Base-by-base conservation (phyloP, 1,140 invertebrate genomes). In the Drosophila santomea region DNA sequence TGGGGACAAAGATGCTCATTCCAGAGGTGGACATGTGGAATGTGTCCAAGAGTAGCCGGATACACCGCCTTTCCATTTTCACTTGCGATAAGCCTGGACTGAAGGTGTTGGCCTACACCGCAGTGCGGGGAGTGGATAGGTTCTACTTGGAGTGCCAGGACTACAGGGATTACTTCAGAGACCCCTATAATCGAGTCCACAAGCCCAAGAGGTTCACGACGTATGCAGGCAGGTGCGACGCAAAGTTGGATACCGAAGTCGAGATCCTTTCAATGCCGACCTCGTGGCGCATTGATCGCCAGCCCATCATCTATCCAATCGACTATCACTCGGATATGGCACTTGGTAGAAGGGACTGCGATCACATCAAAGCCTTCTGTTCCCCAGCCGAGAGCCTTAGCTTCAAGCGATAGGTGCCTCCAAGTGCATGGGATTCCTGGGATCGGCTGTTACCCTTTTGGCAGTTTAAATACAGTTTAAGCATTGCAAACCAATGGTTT, bases 91-190 rank as follows among this genome's bases (percentile, higher is more conserved):
- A 69, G 0, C 47, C 15, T 1, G 89, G 83, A 0, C 50, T 88
- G 3, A 44, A 32, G 1, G 23, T 72, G 23, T 43, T 91, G 6
- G 81, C 90, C 48, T 85, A 90, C 47, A 54, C 6, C 36, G 11
- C 15, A 6, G n/a, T 41, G 7, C 17, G 20, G 0, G 36, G 23
- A 14, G 20, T 81, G 17, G 86, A 91, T 43, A 32, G 47, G 12
- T 91, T 84, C 51, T 91, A 84, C 39, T 45, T 81, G 10, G 71
- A 75, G 6, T 84, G 82, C 25, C 89, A 91, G 56, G 44, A 75
- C n/a, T 61, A 72, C 50, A 76, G 89, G 14, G 89, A 91, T 47
- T 81, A 79, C 23, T 84, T 72, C 61, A 78, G 58, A 4, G 89
- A 91, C 52, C 61, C 89, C 0, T 28, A 61, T 15, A 51, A 72